Evolutionary conservation across 1,140 invertebrate species (phyloP), one percentile per base, ranked within the genome.

Genomic region (Drosophila sucinea): DNA sequence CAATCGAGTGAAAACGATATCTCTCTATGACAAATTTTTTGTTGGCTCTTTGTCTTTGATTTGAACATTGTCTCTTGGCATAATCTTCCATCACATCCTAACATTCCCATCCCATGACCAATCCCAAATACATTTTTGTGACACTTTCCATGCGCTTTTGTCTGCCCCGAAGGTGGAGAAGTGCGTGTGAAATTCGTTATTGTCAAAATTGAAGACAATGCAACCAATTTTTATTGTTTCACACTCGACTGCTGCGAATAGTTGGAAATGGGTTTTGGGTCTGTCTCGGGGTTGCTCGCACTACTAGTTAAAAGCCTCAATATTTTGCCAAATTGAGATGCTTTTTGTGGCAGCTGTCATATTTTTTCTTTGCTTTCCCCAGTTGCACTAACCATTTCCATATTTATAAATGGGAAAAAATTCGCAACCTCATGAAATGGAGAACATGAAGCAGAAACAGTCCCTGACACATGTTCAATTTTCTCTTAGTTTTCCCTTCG

Each of bases 171-270:
- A 17, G 38, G 40, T 63, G 41, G 10, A 33, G 47, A 69, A 75
- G 67, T 79, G 73, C 73, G 76, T 79, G 76, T 76, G 76, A 79
- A 79, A 76, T 79, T 38, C 35, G 51, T 65, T 56, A 65, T 79
- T 79, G 72, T 79, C 76, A 76, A 67, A 17, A 68, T 55, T 11
- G 58, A 11, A 58, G 54, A 77, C 75, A 77, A 77, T 77, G 65
- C 57, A 38, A 71, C 60, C 60, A 56, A 72, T 67, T 76, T 75
- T 72, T 71, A 76, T 79, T 63, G 73, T 64, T 72, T 79, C 67
- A 76, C 76, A 75, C 67, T 78, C 64, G 67, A 75, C 75, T 71
- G 72, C 62, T 32, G 30, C 55, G 8, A n/a, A 33, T 57, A 57
- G 30, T 57, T 30, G 55, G 55, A 17, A 3, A 2, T 33, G 5